These are phyloP conservation scores for Acrobeloides nanus DNA, from an alignment of 2,888 invertebrate genomes.

Conservation along the genomic window DNA sequence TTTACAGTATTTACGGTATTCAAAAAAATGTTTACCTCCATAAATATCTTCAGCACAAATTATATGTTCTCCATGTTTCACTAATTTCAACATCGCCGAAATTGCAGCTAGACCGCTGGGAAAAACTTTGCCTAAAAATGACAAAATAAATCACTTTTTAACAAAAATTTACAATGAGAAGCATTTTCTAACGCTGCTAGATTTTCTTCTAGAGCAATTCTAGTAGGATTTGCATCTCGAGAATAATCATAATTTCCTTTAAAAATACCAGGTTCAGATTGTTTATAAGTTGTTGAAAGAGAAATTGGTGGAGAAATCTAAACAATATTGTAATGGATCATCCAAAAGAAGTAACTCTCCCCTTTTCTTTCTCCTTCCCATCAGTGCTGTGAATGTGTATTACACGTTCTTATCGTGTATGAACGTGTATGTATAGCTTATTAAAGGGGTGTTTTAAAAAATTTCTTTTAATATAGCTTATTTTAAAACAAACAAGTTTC, in stretches of 20 bases:
- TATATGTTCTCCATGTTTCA: constrained; percentile 80
- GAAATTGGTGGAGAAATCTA: constrained; percentile 79
- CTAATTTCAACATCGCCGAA: constrained; percentile 68
- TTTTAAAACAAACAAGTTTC: no score
- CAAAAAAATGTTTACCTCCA: constrained; percentile 64
- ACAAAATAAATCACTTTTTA: no score
- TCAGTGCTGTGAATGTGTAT: no score
- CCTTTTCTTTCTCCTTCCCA: no score
- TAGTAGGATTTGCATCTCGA: constrained; percentile 79
- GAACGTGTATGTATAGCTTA: no score
- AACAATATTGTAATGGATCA: no score
- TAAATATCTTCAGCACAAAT: constrained; percentile 85
- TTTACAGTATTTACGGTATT: no score
- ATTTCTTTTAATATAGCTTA: no score
- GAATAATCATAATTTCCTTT: no score
- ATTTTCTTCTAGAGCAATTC: constrained; percentile 77
- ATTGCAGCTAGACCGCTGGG: constrained; percentile 80
- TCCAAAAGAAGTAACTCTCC: no score
- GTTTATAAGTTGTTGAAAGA: constrained; percentile 83
- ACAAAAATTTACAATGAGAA: constrained; percentile 63
- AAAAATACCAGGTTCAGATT: constrained; percentile 77
- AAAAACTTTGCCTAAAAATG: constrained; percentile 61
- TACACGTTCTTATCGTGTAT: no score
- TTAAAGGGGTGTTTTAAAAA: no score
- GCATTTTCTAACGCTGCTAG: constrained; percentile 82